phyloP scores from a whole-genome alignment of 2,113 vertebrate species.

The Nothobranchius furzeri region DNA sequence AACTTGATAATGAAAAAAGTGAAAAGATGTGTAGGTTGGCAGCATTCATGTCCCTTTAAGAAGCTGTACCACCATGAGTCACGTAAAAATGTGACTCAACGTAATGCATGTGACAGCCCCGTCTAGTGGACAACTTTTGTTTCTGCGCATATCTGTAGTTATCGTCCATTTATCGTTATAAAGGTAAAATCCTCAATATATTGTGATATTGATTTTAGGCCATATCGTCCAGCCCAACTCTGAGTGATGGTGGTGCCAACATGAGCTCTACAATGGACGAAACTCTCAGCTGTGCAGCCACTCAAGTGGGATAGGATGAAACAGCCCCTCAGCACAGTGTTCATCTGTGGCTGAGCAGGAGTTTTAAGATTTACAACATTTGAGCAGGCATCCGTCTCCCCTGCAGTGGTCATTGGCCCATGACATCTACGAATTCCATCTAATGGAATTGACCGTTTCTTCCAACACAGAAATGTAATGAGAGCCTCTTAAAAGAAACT shows the following conservation, averaged over 20 bases:
- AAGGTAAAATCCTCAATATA: too few species aligned
- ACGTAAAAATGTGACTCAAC: too few species aligned
- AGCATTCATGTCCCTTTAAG: too few species aligned
- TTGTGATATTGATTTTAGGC: too few species aligned
- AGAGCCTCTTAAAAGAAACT: slow-evolving; percentile 56
- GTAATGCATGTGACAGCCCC: too few species aligned
- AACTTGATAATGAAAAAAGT: too few species aligned
- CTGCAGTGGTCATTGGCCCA: slow-evolving; percentile 51
- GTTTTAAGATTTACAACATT: slow-evolving; percentile 51
- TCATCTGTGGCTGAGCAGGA: slow-evolving; percentile 28
- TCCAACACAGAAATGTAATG: slow-evolving; percentile 59
- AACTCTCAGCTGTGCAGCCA: background rate
- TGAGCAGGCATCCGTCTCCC: slow-evolving; percentile 61
- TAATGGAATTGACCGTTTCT: slow-evolving; percentile 60
- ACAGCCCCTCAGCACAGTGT: slow-evolving; percentile 34
- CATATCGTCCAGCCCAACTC: too few species aligned
- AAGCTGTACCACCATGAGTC: too few species aligned
- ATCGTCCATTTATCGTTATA: too few species aligned
- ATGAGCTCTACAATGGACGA: background rate
- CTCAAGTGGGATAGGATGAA: slow-evolving; percentile 43
- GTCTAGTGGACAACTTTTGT: too few species aligned
- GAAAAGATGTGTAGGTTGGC: too few species aligned
- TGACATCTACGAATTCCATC: slow-evolving; percentile 54
- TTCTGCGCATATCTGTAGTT: too few species aligned
- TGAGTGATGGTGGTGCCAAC: background rate